A percentile compares a stretch with the other conserved stretches of the same genome.
phyloP scores from a whole-genome alignment of 2,888 invertebrate species.

The Rhingia rostrata region DNA sequence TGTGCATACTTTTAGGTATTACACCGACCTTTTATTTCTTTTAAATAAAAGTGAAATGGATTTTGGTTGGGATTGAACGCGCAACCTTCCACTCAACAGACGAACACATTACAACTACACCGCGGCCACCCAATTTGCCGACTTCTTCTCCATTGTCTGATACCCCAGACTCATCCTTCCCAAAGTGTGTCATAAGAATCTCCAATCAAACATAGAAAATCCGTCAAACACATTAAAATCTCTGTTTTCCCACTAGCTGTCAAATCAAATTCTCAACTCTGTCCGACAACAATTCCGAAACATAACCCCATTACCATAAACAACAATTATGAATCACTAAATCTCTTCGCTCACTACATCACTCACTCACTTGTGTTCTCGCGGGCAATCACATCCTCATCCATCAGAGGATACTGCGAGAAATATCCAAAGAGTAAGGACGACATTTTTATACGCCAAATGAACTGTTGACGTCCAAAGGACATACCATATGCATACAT shows the following conservation, averaged over 20 bases:
- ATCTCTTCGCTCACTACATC: constrained; percentile 27
- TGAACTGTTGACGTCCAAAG: constrained; percentile 65
- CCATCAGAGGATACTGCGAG: constrained; percentile 2
- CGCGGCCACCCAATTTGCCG: too few relatives aligned
- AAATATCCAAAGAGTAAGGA: constrained; percentile 16
- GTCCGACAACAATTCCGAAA: neutral
- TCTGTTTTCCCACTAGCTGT: neutral
- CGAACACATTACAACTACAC: too few relatives aligned
- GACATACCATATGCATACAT: constrained; percentile 33
- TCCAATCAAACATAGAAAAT: too few relatives aligned
- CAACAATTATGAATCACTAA: constrained; percentile 65
- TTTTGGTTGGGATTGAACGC: too few relatives aligned
- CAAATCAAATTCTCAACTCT: constrained; percentile 8
- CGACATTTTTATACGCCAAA: constrained; percentile 59
- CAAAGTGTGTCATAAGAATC: too few relatives aligned
- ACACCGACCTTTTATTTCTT: too few relatives aligned
- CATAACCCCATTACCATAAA: constrained; percentile 41
- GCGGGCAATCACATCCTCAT: constrained; percentile 48
- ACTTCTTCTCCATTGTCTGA: too few relatives aligned
- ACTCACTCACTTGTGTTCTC: constrained; percentile 28
- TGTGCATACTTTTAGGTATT: too few relatives aligned
- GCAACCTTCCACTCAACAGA: too few relatives aligned
- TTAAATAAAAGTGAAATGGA: too few relatives aligned
- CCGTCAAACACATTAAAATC: too few relatives aligned
- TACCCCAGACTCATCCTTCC: too few relatives aligned